Percentiles rank a stretch among this genome's conserved stretches.
phyloP scores from a whole-genome alignment of 1,140 invertebrate genomes.

The Nasonia giraulti region DNA sequence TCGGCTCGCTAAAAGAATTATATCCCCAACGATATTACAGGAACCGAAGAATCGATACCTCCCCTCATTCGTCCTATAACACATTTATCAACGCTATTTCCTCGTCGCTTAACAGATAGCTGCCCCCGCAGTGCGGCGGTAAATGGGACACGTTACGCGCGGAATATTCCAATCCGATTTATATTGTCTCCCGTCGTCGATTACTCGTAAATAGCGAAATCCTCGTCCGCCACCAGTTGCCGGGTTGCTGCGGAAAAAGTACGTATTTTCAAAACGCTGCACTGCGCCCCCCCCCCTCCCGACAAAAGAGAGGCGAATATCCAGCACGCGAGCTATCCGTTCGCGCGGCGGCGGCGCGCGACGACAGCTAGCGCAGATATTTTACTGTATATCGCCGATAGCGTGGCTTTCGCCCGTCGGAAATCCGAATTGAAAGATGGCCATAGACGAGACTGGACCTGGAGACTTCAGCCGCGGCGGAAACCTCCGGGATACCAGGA shows the following conservation, averaged over 20 bases:
- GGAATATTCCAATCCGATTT: too few relatives aligned
- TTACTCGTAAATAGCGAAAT: not conserved
- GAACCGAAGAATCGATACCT: not conserved
- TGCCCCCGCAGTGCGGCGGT: too few relatives aligned
- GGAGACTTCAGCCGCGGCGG: not conserved
- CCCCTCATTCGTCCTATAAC: not conserved
- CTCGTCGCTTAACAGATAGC: not conserved
- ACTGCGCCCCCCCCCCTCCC: too few relatives aligned
- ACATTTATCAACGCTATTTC: not conserved
- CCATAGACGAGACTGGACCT: not conserved
- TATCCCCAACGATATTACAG: not conserved
- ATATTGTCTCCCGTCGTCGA: too few relatives aligned
- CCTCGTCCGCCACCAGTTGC: too few relatives aligned
- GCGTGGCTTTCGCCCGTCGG: not conserved
- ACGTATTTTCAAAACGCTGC: not conserved
- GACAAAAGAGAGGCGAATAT: too few relatives aligned
- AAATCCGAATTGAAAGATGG: conserved; percentile 37
- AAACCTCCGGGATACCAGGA: conserved; percentile 33
- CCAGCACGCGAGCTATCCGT: not conserved
- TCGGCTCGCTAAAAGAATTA: not conserved
- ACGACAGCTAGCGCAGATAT: not conserved
- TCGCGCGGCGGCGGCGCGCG: not conserved
- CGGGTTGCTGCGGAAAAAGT: not conserved
- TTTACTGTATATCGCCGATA: conserved; percentile 11
- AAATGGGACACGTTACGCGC: too few relatives aligned